These are phyloP conservation scores for Centroberyx gerrardi DNA, from an alignment of 2,797 vertebrate genomes.

Conservation along the genomic window DNA sequence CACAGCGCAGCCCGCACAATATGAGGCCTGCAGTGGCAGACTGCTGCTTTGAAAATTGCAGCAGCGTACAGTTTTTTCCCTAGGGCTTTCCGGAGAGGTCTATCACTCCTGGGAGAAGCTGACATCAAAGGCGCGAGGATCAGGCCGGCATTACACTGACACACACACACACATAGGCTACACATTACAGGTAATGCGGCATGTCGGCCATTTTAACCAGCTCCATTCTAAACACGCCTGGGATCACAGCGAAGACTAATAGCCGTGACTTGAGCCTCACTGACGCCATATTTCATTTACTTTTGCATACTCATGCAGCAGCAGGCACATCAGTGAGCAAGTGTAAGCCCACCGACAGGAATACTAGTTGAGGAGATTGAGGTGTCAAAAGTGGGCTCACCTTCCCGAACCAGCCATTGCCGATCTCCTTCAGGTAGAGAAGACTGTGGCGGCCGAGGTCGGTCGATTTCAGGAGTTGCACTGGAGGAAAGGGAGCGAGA, in stretches of 20 bases:
- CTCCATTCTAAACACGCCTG: conserved; percentile 9
- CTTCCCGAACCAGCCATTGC: conserved; percentile 98
- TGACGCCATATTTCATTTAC: conserved; percentile 8
- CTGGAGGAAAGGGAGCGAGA: conserved; percentile 73
- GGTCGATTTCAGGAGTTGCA: conserved; percentile 90
- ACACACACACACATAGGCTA: conserved; percentile 14
- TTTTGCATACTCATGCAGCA: neutral
- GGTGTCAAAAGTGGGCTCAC: conserved; percentile 78
- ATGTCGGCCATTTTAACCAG: conserved; percentile 38
- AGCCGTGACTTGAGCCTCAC: conserved; percentile 1
- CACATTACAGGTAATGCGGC: conserved; percentile 40
- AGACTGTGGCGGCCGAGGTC: conserved; percentile 93
- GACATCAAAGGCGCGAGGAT: conserved; percentile 53
- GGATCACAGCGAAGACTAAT: conserved; percentile 23
- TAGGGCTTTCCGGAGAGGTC: neutral
- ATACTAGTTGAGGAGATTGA: conserved; percentile 7
- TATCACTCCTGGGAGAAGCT: conserved; percentile 16
- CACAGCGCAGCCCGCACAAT: conserved; percentile 10
- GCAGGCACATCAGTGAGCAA: neutral
- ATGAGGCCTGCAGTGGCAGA: neutral
- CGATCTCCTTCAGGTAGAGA: conserved; percentile 96
- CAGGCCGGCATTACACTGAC: conserved; percentile 5
- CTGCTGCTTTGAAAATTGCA: conserved; percentile 6
- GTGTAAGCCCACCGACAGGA: conserved; percentile 11
- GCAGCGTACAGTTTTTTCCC: neutral